Evolutionary conservation across 1,140 invertebrate species (phyloP), one percentile per base, ranked within the genome.

Genomic region (Callitettix versicolor): DNA sequence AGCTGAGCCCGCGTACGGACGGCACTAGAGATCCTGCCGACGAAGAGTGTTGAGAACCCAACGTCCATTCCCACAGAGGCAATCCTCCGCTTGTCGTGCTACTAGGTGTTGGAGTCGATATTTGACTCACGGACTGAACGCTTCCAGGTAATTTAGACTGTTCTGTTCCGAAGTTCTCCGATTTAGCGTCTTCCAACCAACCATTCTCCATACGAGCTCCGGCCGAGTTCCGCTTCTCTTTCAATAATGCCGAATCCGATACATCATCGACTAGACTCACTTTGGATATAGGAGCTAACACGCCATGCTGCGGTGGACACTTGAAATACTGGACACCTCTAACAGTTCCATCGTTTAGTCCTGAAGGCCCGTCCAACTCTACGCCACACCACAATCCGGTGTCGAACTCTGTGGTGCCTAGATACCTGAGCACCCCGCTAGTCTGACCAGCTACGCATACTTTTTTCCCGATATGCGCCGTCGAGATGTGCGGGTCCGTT

Each of bases 311-410:
- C 3, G 66, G 63, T 26, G 65, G 58, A 63, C 77, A 79, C 11
- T 58, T 60, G 61, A 79, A 79, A 63, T 79, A 79, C 9, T 71
- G 66, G 0, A 73, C 65, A 6, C 79, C 80, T 18, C 76, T 71
- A 5, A 82, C 74, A 36, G 70, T 69, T 24, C 81, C 81, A 66
- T 82, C 79, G 69, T 82, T 77, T 60, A 78, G 79, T 12, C 79
- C 80, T 30, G 71, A 63, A n/a, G 73, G 68, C n/a, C 70, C 68
- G 53, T 73, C 70, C 26, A 81, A 63, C 65, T 84, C 80, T 14
- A 84, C 68, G 9, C 81, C 81, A 58, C 79, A 81, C 79, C 79
- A 83, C 5, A 74, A 63, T 11, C 78, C 81, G 33, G 73, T 68
- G 4, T 74, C 73, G 60, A 79, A 78, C 53, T 76, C 68, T 18